A percentile compares a stretch with the other conserved stretches of the same genome.
phyloP scores from a whole-genome alignment of 2,113 vertebrate genomes.

The Vidua macroura region DNA sequence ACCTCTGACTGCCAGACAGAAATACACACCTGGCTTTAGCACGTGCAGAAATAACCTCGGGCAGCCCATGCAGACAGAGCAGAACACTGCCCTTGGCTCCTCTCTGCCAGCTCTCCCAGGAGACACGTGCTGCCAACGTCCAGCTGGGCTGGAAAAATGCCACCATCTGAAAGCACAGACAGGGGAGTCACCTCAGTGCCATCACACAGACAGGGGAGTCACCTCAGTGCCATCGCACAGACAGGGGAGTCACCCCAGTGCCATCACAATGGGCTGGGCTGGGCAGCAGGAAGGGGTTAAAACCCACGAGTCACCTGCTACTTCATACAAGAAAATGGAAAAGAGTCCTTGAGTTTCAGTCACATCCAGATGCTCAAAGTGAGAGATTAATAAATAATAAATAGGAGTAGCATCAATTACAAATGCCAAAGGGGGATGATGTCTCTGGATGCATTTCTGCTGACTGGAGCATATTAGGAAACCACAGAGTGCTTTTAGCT shows the following conservation, averaged over 20 bases:
- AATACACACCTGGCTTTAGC: neutral
- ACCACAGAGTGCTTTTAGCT: conserved; percentile 9
- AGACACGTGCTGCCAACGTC: neutral
- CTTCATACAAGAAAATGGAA: fast-evolving
- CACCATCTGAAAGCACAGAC: neutral
- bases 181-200: neutral
- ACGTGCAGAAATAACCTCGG: neutral
- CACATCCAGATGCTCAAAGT: neutral
- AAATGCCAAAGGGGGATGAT: neutral
- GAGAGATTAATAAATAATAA: conserved; percentile 34
- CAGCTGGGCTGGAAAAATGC: neutral
- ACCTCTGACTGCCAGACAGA: fast-evolving
- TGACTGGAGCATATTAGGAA: neutral
- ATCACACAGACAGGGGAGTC: no score
- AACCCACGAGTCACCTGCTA: neutral
- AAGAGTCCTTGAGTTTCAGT: neutral
- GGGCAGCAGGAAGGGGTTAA: neutral
- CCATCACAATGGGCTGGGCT: neutral
- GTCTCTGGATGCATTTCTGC: neutral
- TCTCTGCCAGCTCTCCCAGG: neutral
- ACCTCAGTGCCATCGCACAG: no score
- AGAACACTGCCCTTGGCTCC: neutral
- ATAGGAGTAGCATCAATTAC: neutral
- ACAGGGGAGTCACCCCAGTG: no score
- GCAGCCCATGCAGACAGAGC: neutral